phyloP scores from a whole-genome alignment of 2,888 invertebrate genomes.

The Parochlus steinenii region DNA sequence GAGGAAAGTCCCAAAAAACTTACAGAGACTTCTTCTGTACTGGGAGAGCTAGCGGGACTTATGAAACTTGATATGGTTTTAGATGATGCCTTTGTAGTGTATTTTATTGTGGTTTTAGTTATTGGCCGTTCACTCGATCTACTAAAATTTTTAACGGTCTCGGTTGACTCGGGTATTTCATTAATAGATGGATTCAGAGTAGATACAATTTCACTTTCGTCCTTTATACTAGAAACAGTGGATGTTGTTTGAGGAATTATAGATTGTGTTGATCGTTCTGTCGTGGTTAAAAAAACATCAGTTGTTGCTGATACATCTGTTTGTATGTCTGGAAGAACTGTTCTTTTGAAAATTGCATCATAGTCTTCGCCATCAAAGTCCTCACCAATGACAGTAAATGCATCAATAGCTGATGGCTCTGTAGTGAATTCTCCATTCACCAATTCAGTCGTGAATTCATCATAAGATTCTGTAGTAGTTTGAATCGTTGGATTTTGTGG shows the following conservation, averaged over 20 bases:
- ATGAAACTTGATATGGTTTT: constrained; percentile 7
- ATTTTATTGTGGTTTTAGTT: too few species aligned
- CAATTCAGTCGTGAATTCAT: background rate
- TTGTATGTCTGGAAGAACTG: too few species aligned
- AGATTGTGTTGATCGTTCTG: background rate
- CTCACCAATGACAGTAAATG: constrained; percentile 7
- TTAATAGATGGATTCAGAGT: background rate
- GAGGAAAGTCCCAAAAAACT: background rate
- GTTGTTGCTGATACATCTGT: constrained; percentile 3
- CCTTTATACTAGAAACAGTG: background rate
- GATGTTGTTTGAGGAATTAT: background rate
- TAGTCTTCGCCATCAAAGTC: constrained; percentile 2
- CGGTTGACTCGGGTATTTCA: constrained; percentile 2
- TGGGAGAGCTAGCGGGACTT: constrained; percentile 3
- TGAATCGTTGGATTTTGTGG: background rate
- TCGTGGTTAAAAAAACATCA: background rate
- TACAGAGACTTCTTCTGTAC: too few species aligned
- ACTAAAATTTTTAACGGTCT: background rate
- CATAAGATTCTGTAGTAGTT: background rate
- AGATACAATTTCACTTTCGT: too few species aligned
- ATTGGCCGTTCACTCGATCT: background rate
- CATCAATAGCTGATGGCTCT: constrained; percentile 1
- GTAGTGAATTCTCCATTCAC: background rate
- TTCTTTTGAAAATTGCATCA: constrained; percentile 1
- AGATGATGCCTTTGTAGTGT: background rate